These are phyloP conservation scores for Dinothrombium tinctorium DNA, from an alignment of 1,140 invertebrate species.

Conservation along the genomic window DNA sequence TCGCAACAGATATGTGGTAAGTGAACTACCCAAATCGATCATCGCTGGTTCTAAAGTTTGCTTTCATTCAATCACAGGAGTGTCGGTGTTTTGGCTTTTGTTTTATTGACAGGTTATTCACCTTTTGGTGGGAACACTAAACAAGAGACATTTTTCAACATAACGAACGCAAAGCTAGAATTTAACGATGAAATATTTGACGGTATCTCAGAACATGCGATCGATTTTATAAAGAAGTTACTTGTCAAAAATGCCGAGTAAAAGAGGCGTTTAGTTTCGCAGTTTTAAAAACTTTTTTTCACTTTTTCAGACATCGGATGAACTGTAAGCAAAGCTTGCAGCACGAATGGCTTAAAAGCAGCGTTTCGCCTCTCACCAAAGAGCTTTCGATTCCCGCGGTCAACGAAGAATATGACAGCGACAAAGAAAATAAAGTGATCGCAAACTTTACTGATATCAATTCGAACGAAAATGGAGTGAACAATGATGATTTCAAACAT, in stretches of 20 bases:
- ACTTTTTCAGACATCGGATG: too few species aligned
- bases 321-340: too few species aligned
- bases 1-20: slow-evolving; percentile 80
- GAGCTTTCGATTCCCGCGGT: too few species aligned
- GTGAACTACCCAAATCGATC: slow-evolving; percentile 13
- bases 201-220: slow-evolving; percentile 50
- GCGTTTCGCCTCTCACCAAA: too few species aligned
- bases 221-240: slow-evolving; percentile 60
- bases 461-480: too few species aligned
- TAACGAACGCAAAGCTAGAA: slow-evolving; percentile 63
- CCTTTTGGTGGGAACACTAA: slow-evolving; percentile 82
- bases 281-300: too few species aligned
- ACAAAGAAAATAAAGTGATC: too few species aligned
- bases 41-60: not conserved
- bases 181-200: slow-evolving; percentile 73
- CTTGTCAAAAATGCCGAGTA: slow-evolving; percentile 58
- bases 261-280: too few species aligned
- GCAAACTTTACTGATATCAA: too few species aligned
- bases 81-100: slow-evolving; percentile 73
- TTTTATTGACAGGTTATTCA: slow-evolving; percentile 62
- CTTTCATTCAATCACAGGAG: slow-evolving; percentile 31
- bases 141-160: slow-evolving; percentile 80
- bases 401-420: too few species aligned
- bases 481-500: too few species aligned
- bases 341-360: too few species aligned